Conservation (phyloP, 2,888 invertebrate genomes). For the Thecophora atra region DNA sequence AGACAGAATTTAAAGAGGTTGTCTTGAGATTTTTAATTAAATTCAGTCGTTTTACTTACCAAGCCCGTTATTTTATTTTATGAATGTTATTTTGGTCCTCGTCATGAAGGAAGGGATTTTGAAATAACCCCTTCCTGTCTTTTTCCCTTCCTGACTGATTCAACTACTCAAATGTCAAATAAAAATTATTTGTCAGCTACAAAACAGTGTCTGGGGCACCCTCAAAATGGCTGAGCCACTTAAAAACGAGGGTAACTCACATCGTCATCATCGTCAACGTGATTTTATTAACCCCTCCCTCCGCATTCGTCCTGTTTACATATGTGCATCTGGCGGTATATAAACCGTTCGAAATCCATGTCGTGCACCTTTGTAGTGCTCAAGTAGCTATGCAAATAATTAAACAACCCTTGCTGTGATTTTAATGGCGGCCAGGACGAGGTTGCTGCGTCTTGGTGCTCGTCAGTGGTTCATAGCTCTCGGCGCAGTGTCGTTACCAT, state of each 20-base stretch:
- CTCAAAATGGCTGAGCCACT: slow-evolving; percentile 9
- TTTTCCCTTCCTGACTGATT: background rate
- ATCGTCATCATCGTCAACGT: background rate
- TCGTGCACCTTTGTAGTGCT: background rate
- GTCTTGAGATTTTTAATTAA: no score
- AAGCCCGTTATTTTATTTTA: no score
- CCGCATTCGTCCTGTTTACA: background rate
- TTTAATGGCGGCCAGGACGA: slow-evolving; percentile 29
- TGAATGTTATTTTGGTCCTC: background rate
- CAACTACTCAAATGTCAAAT: slow-evolving; percentile 22
- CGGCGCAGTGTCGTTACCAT: background rate
- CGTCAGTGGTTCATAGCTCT: background rate
- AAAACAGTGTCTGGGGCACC: background rate
- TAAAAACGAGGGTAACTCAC: slow-evolving; percentile 13
- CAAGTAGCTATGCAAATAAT: slow-evolving; percentile 26
- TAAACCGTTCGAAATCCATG: background rate
- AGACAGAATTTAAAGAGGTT: no score
- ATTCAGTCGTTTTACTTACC: no score
- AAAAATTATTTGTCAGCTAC: slow-evolving; percentile 11
- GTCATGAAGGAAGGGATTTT: background rate
- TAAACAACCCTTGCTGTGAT: slow-evolving; percentile 33
- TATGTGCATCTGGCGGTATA: background rate
- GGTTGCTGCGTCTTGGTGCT: background rate
- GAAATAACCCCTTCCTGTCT: background rate
- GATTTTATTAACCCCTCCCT: slow-evolving; percentile 7